Base-by-base conservation (phyloP, 2,113 vertebrate species). In the Chaetodon trifascialis region DNA sequence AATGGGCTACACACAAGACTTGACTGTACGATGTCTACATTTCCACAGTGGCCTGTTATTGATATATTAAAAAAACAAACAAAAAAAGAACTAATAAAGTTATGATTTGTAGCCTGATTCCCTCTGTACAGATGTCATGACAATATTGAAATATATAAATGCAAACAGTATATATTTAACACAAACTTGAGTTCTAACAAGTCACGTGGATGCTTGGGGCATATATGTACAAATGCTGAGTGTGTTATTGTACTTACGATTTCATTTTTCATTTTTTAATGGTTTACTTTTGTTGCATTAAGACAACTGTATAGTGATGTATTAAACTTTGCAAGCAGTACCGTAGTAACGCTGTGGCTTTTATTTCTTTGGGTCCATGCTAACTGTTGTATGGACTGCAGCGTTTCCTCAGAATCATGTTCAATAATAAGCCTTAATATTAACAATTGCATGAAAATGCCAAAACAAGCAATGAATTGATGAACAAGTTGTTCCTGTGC, bases 191-290 rank as follows among this genome's bases (percentile, higher is more conserved):
- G 19, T 93, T 96, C 82, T 92, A 86, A 80, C 92, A 93, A 95
- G 94, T 96, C 93, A 93, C 95, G 93, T 95, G 95, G 96, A 95
- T 95, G 97, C 96, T 96, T 94, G 89, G 94, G 96, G 95, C 95
- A 92, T 94, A 94, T 85, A 90, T 97, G 96, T 97, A 97, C 95
- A 96, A 96, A 93, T 96, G 96, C 96, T 95, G 95, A 95, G 96
- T 96, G 96, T 94, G 89, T 66, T 84, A 73, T 68, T 86, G 79
- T 91, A 82, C 82, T 79, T 77, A 30, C 86, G 83, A 92, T 87
- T 96, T 95, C 93, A 94, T 94, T 96, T 78, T 85, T 94, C 30
- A 60, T 44, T 95, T 94, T 91, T 94, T 91, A 72, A 88, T 72
- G 73, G 73, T 90, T 92, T 89, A 79, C 67, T 92, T 94, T 91